Evolutionary conservation across 2,888 invertebrate species (phyloP).

Genomic region (Lasioglossum vierecki): DNA sequence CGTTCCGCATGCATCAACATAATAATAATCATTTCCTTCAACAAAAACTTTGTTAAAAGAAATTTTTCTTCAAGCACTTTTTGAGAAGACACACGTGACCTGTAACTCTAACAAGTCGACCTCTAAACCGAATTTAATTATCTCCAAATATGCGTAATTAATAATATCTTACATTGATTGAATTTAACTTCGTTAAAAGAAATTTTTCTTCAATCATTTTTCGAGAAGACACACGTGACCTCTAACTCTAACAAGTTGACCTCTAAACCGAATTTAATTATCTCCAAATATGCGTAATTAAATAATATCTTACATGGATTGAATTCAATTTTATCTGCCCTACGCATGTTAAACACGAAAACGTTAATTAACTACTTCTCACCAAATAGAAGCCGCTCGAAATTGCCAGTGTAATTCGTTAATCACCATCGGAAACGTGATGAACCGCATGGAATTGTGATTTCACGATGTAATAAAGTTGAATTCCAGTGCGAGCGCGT

Average conservation of each 20-base stretch:
- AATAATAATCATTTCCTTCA: background rate
- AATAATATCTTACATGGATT: background rate
- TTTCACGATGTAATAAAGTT: constrained; percentile 23
- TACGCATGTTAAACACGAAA: background rate
- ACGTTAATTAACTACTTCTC: background rate
- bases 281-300: background rate
- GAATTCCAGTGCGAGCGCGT: constrained; percentile 1
- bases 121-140: background rate
- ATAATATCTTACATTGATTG: background rate
- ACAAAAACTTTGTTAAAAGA: background rate
- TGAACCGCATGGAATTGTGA: background rate
- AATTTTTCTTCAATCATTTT: too few species aligned
- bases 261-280: background rate
- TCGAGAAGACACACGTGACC: too few species aligned
- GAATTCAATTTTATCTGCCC: background rate
- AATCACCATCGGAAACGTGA: background rate
- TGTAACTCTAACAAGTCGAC: background rate
- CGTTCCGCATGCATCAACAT: background rate
- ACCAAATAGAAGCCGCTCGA: background rate
- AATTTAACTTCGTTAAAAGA: too few species aligned
- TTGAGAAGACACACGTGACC: too few species aligned
- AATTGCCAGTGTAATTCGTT: background rate
- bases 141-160: background rate
- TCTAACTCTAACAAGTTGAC: background rate
- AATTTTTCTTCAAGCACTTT: background rate